phyloP scores from a whole-genome alignment of 2,113 vertebrate genomes.

The Colius striatus region DNA sequence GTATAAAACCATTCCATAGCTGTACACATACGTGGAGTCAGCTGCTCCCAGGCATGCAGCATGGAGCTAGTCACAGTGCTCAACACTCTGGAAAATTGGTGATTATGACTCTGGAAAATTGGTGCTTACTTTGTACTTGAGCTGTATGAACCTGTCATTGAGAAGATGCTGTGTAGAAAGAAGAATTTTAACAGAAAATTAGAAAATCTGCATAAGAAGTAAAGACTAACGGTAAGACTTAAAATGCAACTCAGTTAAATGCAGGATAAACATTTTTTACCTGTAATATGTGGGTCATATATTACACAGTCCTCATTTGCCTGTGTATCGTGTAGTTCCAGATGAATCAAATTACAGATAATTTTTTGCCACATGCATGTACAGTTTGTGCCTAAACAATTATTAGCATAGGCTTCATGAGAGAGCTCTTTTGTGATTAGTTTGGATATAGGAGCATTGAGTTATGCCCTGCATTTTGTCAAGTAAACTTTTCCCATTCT shows the following conservation, averaged over 20 bases:
- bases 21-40: not conserved
- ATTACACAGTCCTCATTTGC: not conserved
- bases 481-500: not conserved
- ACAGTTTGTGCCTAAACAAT: not conserved
- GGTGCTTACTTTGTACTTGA: not conserved
- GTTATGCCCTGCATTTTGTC: not conserved
- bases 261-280: not conserved
- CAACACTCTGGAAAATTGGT: not conserved
- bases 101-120: not conserved
- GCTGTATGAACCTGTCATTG: not conserved
- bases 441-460: not conserved
- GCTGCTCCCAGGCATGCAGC: not conserved
- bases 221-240: not conserved
- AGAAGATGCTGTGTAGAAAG: not conserved
- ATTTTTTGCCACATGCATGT: not conserved
- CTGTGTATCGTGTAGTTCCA: not conserved
- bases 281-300: not conserved
- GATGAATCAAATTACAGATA: not conserved
- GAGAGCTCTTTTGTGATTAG: not conserved
- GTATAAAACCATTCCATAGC: not conserved
- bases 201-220: not conserved
- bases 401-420: not conserved
- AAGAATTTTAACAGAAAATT: not conserved
- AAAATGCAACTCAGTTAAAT: not conserved
- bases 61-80: not conserved